A percentile compares a stretch with the other conserved stretches of the same genome.
phyloP scores from a whole-genome alignment of 1,140 invertebrate genomes.

The Patella vulgata region DNA sequence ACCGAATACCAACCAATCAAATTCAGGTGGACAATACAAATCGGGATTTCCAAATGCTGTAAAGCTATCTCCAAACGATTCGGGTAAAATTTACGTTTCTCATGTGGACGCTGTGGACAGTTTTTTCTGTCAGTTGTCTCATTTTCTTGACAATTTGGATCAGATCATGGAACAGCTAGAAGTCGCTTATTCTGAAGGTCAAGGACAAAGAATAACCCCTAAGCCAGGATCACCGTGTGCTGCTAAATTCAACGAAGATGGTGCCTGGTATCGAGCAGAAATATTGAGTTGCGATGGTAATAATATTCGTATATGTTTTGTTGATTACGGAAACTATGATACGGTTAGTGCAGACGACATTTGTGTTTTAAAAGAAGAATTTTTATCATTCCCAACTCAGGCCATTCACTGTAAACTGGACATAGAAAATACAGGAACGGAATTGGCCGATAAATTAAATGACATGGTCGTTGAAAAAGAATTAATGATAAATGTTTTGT shows the following conservation, averaged over 20 bases:
- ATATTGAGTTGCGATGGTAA: slow-evolving; percentile 69
- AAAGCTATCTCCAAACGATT: slow-evolving; percentile 1
- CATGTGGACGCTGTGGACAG: slow-evolving; percentile 43
- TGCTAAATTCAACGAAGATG: slow-evolving; percentile 77
- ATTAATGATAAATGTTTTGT: slow-evolving; percentile 28
- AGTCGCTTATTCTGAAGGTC: slow-evolving; percentile 17
- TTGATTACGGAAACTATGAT: slow-evolving; percentile 71
- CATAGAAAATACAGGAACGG: not conserved
- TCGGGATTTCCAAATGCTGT: not conserved
- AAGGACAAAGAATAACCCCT: slow-evolving; percentile 7
- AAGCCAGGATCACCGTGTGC: slow-evolving; percentile 74
- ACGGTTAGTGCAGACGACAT: slow-evolving; percentile 44
- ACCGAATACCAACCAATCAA: slow-evolving; percentile 7
- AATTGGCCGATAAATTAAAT: slow-evolving; percentile 26
- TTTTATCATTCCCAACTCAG: slow-evolving; percentile 36
- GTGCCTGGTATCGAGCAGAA: slow-evolving; percentile 75
- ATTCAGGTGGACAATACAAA: not conserved
- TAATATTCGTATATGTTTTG: slow-evolving; percentile 65
- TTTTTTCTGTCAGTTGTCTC: slow-evolving; percentile 54
- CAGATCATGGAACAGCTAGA: slow-evolving; percentile 63
- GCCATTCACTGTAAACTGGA: slow-evolving; percentile 41
- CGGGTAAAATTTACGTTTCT: slow-evolving; percentile 36
- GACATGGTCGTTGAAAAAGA: slow-evolving; percentile 41
- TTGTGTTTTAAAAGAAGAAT: slow-evolving; percentile 30
- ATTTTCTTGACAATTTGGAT: slow-evolving; percentile 55